Conservation (phyloP, 2,113 vertebrate species). For the Zingel zingel region DNA sequence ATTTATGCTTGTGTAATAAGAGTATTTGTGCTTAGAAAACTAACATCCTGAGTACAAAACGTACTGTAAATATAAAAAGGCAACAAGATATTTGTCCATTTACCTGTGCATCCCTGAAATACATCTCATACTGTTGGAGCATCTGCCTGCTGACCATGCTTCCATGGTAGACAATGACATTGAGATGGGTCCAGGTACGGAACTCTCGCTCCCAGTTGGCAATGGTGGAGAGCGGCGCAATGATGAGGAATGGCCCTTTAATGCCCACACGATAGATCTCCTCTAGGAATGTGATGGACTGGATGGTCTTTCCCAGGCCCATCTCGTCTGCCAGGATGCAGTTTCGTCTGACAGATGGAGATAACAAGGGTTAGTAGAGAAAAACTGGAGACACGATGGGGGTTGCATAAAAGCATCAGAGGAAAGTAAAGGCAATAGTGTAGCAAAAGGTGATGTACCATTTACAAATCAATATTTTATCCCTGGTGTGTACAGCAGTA, state of each 20-base stretch:
- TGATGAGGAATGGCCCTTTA: conserved; percentile 94
- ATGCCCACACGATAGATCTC: conserved; percentile 93
- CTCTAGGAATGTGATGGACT: conserved; percentile 97
- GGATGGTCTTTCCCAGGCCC: conserved; percentile 99
- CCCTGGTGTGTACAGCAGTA: background rate
- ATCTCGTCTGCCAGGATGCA: conserved; percentile 99
- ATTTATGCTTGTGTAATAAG: background rate
- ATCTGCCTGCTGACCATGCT: conserved; percentile 98
- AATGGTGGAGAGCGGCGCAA: conserved; percentile 98
- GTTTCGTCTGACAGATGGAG: conserved; percentile 87
- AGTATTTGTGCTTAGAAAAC: background rate
- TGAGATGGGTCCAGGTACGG: conserved; percentile 95
- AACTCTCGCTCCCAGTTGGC: conserved; percentile 99
- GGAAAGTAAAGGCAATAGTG: background rate
- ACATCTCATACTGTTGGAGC: conserved; percentile 99
- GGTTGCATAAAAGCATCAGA: background rate
- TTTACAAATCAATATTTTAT: background rate
- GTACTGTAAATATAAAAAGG: background rate
- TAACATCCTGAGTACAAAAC: background rate
- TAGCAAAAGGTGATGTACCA: background rate
- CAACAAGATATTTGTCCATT: background rate
- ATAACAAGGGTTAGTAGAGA: background rate
- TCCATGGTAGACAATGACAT: conserved; percentile 97
- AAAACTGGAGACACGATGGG: background rate
- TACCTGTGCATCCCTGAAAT: conserved; percentile 97